Conservation (phyloP, 2,113 vertebrate genomes). For the Tenebrosternarchus preto region DNA sequence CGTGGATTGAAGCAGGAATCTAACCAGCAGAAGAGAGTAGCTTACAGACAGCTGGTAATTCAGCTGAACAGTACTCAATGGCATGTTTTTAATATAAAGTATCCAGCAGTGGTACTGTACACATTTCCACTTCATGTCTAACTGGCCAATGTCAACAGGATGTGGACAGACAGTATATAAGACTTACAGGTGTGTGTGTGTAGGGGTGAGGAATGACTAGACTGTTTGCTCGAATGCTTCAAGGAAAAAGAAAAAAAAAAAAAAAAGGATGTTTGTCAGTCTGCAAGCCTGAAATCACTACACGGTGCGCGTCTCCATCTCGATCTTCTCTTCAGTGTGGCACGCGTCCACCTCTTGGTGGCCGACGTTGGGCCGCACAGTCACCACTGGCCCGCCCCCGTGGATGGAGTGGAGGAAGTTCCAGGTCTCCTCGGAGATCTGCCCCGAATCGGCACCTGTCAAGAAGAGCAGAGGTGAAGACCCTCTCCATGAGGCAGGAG, state of each 20-base stretch:
- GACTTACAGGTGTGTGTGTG: not conserved
- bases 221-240: conserved; percentile 66
- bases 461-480: not conserved
- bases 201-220: conserved; percentile 51
- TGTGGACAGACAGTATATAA: conserved; percentile 58
- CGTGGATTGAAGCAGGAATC: not conserved
- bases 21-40: too few species aligned
- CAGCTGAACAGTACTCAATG: not conserved
- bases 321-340: conserved; percentile 93
- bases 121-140: not conserved
- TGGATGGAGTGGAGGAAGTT: conserved; percentile 94
- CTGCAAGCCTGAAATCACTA: conserved; percentile 65
- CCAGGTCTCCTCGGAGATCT: conserved; percentile 99
- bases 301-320: conserved; percentile 90
- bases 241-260: conserved; percentile 74
- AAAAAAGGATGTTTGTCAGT: conserved; percentile 56
- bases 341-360: conserved; percentile 79
- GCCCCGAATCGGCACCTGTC: conserved; percentile 94
- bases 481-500: not conserved
- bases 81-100: not conserved
- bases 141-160: conserved; percentile 65
- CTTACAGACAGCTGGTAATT: too few species aligned
- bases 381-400: conserved; percentile 91
- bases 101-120: not conserved
- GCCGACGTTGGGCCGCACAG: conserved; percentile 83